Base-by-base conservation (phyloP, 2,797 vertebrate species). In the Onychomys torridus region DNA sequence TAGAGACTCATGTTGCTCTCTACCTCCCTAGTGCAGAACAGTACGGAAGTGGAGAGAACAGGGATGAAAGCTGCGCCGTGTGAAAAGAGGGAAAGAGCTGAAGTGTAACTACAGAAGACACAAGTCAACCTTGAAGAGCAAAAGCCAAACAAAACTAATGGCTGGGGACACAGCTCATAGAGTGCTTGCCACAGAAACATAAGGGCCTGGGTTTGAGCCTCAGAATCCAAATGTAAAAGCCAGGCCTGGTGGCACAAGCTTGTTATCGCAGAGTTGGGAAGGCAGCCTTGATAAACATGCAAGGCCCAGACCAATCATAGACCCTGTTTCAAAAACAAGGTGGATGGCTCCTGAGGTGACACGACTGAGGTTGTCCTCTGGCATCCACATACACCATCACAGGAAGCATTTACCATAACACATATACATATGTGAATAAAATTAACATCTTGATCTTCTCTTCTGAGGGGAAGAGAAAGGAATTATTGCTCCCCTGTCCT, bases 391-490 rank as follows among this genome's bases (percentile, higher is more conserved):
- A 27, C 34, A 55, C 83, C 34, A 27, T 6, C 65, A 57, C 14
- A 29, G 23, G n/a, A 69, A 37, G n/a, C 49, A n/a, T 23, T 43
- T 21, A 59, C 69, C 59, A 59, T 34, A 37, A 13, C 19, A 88
- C 27, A 4, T 14, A 43, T 37, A 43, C 52, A 75, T 9, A 19
- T 19, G 14, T 12, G 9, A 59, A 29, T 83, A 94, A 95, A 83
- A 34, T 21, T 46, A 59, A 85, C 46, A 94, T 83, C 77, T 32
- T 49, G 16, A 92, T 77, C 43, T 93, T 92, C 79, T 89, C 29
- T 34, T 69, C 34, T n/a, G 34, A 34, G 25, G 4, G 3, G 5
- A 59, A 43, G 34, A 94, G 23, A 55, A 25, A 94, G 19, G 16
- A 95, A 94, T 57, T 49, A n/a, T 40, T 92, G 49, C 14, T 90